A percentile compares a stretch with the other conserved stretches of the same genome.
phyloP scores from a whole-genome alignment of 2,797 vertebrate genomes.

The Synanceia verrucosa region DNA sequence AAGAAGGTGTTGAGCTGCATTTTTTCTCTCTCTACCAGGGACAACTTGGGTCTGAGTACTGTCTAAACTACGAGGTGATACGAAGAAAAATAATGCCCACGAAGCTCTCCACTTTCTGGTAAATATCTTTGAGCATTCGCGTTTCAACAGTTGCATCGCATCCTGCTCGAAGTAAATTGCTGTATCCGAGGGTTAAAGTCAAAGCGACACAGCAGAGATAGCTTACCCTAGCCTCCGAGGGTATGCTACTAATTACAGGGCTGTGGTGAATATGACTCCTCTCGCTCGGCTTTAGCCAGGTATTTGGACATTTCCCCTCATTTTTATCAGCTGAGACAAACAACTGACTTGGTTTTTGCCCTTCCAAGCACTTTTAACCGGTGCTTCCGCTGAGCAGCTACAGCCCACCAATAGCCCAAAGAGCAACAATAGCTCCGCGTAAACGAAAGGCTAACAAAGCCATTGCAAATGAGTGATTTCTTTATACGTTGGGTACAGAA shows the following conservation, averaged over 20 bases:
- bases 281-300: slow-evolving; percentile 26
- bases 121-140: slow-evolving; percentile 31
- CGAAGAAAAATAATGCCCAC: slow-evolving; percentile 32
- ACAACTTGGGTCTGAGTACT: slow-evolving; percentile 77
- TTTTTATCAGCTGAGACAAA: slow-evolving; percentile 24
- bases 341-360: not conserved
- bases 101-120: slow-evolving; percentile 54
- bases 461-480: slow-evolving; percentile 53
- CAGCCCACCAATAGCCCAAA: slow-evolving; percentile 47
- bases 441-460: slow-evolving; percentile 76
- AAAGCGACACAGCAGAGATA: slow-evolving; percentile 65
- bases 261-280: slow-evolving; percentile 45
- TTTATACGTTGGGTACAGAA: not conserved
- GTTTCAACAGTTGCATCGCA: slow-evolving; percentile 67
- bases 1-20: slow-evolving; percentile 82
- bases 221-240: slow-evolving; percentile 72
- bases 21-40: slow-evolving; percentile 70
- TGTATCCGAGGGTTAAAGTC: slow-evolving; percentile 61
- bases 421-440: slow-evolving; percentile 72
- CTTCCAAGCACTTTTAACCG: slow-evolving; percentile 52
- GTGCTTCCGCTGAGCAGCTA: slow-evolving; percentile 35
- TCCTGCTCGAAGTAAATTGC: slow-evolving; percentile 41
- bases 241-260: slow-evolving; percentile 80
- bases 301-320: slow-evolving; percentile 18
- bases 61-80: slow-evolving; percentile 53